Evolutionary conservation across 53 echinoderm and acorn worm species (phyloP).

Genomic region (Temnopleurus reevesii): DNA sequence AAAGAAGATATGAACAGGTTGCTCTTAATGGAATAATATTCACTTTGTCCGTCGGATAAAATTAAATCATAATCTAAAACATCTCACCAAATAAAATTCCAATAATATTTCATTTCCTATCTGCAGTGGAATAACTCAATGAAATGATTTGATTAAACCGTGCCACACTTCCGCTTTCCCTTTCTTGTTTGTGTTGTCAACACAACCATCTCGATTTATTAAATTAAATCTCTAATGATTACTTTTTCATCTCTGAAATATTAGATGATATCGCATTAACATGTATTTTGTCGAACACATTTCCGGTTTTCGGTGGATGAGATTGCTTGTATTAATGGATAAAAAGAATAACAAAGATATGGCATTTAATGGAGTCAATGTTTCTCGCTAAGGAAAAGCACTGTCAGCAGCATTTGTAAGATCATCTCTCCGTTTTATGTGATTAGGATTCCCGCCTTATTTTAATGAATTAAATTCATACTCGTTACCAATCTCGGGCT

Average conservation of each 20-base stretch:
- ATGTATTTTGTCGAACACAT: constrained; percentile 10
- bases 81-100: background rate
- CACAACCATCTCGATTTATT: background rate
- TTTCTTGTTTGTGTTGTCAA: constrained; percentile 2
- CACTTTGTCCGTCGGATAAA: background rate
- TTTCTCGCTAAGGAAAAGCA: constrained; percentile 9
- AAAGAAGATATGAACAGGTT: too few relatives aligned
- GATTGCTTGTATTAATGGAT: background rate
- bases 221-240: background rate
- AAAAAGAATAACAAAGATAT: constrained; percentile 30
- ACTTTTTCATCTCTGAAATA: background rate
- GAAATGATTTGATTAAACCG: constrained; percentile 17
- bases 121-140: background rate
- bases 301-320: background rate
- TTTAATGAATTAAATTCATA: constrained; percentile 27
- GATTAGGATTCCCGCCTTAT: constrained; percentile 29
- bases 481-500: background rate
- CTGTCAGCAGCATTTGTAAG: background rate
- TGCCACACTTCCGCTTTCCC: background rate
- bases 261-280: background rate
- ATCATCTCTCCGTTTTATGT: background rate
- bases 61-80: background rate
- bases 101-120: constrained; percentile 6
- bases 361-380: background rate
- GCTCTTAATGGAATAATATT: too few relatives aligned